phyloP scores from a whole-genome alignment of 2,797 vertebrate species.

The Gymnocypris eckloni region DNA sequence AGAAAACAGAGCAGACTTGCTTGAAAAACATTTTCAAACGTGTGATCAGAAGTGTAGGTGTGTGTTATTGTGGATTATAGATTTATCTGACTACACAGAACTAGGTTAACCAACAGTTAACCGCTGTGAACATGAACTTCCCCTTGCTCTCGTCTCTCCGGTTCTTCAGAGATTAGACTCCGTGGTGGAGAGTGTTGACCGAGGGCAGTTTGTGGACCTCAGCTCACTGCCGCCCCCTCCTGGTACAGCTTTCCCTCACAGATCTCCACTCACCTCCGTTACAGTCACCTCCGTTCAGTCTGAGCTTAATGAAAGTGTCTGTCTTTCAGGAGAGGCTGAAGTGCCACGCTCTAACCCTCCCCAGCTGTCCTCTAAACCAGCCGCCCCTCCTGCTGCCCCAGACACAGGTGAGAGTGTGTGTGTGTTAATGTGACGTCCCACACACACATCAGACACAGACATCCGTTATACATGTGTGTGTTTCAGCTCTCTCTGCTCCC shows the following conservation, averaged over 20 bases:
- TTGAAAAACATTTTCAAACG: neutral
- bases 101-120: neutral
- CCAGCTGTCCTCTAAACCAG: conserved; percentile 64
- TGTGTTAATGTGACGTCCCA: neutral
- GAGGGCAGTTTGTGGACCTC: conserved; percentile 78
- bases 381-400: conserved; percentile 56
- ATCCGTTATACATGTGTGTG: neutral
- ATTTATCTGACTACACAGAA: neutral
- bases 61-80: neutral
- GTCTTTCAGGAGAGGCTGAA: conserved; percentile 65
- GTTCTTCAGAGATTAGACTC: conserved; percentile 75
- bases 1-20: neutral
- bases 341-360: conserved; percentile 60
- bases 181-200: conserved; percentile 79
- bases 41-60: neutral
- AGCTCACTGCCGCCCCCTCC: conserved; percentile 82
- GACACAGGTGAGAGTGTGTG: conserved; percentile 65
- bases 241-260: conserved; percentile 71
- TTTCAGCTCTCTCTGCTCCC: conserved; percentile 76
- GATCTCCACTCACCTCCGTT: neutral
- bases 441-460: neutral
- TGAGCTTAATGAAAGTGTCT: neutral
- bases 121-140: neutral
- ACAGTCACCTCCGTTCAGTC: neutral
- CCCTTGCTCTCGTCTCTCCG: neutral